A percentile compares a stretch with the other conserved stretches of the same genome.
Evolutionary conservation across 37 sponge, comb jelly and placozoan genomes (phyloP).

Genomic region (Chondrosia reniformis): DNA sequence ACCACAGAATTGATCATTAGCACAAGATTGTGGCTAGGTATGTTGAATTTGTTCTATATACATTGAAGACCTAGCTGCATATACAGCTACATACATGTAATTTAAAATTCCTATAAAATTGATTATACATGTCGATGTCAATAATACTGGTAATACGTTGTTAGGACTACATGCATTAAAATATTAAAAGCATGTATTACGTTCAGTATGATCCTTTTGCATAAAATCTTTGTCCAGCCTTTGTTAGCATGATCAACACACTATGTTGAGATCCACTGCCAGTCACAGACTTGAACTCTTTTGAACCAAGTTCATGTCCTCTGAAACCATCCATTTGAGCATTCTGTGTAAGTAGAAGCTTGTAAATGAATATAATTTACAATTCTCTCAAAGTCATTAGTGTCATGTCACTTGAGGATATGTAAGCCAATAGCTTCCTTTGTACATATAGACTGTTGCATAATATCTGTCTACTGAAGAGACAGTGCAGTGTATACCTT

Average conservation of each 20-base stretch:
- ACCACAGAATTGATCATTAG: no score
- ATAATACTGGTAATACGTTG: no score
- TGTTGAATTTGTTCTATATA: no score
- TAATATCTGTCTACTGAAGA: no score
- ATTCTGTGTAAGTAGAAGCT: not conserved
- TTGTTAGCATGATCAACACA: slow-evolving; percentile 1
- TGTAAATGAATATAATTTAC: not conserved
- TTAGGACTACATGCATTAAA: no score
- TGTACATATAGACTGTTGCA: no score
- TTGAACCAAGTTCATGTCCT: not conserved
- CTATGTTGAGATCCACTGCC: not conserved
- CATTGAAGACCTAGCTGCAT: no score
- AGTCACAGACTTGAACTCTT: not conserved
- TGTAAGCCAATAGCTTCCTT: not conserved
- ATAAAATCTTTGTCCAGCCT: not conserved
- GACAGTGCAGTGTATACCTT: not conserved
- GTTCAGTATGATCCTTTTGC: not conserved
- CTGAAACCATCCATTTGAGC: not conserved
- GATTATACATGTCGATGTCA: not conserved
- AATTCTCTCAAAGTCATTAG: no score
- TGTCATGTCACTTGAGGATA: not conserved
- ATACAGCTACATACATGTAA: no score
- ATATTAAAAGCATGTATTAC: no score
- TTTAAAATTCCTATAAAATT: not conserved
- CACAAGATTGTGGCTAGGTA: not conserved